Evolutionary conservation across 2,113 vertebrate species (phyloP).

Genomic region (Myrmecobius fasciatus): DNA sequence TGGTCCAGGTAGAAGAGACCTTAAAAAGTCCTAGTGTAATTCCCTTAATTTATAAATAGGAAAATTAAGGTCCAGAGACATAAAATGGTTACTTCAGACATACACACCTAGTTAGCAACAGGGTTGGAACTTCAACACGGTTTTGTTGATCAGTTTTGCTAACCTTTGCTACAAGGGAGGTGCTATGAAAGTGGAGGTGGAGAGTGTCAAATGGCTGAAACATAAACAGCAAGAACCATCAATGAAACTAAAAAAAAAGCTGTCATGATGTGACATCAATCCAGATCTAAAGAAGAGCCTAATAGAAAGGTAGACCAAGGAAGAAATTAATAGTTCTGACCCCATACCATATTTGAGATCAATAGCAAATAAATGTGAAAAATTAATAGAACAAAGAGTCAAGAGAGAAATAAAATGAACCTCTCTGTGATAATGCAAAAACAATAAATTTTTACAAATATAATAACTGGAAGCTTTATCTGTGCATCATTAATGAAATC

Average conservation of each 20-base stretch:
- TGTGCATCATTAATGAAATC: not conserved
- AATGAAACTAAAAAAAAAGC: not conserved
- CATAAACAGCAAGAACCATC: not conserved
- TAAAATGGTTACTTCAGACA: slow-evolving; percentile 1
- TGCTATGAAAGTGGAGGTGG: not conserved
- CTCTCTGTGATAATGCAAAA: not conserved
- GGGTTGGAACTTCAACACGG: not conserved
- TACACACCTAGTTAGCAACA: not conserved
- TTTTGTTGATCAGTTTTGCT: not conserved
- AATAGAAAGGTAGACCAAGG: no score
- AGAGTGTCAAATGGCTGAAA: not conserved
- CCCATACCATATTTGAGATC: not conserved
- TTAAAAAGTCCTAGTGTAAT: not conserved
- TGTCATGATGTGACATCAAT: not conserved
- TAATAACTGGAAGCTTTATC: not conserved
- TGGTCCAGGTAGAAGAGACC: not conserved
- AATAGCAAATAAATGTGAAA: not conserved
- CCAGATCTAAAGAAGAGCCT: not conserved
- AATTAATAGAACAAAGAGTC: not conserved
- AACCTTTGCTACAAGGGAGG: not conserved
- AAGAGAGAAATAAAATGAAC: not conserved
- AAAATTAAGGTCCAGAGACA: not conserved
- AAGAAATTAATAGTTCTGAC: not conserved
- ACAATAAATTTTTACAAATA: not conserved
- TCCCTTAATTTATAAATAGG: not conserved